phyloP scores from a whole-genome alignment of 1,140 invertebrate genomes.

The Wasmannia auropunctata region DNA sequence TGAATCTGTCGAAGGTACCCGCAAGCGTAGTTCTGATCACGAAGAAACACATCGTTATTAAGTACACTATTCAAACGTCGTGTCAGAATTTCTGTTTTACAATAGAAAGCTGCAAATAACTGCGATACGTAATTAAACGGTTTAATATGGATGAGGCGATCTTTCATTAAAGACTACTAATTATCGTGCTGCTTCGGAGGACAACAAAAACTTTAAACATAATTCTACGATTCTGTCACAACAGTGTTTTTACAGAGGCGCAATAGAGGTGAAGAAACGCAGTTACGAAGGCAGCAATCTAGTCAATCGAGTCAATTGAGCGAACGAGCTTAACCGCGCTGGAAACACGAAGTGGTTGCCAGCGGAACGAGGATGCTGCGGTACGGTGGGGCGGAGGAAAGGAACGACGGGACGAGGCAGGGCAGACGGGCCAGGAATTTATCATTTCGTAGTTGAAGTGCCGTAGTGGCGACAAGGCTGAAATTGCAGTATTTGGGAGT shows the following conservation, averaged over 20 bases:
- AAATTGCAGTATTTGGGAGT: slow-evolving; percentile 80
- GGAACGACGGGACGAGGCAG: slow-evolving; percentile 31
- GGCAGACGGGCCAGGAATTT: slow-evolving; percentile 73
- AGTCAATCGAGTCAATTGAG: slow-evolving; percentile 66
- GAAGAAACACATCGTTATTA: neutral
- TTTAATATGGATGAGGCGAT: neutral
- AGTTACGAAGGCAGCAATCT: slow-evolving; percentile 49
- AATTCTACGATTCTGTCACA: neutral
- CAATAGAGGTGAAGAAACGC: slow-evolving; percentile 54
- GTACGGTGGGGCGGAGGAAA: neutral
- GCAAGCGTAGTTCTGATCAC: neutral
- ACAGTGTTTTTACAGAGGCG: slow-evolving; percentile 13
- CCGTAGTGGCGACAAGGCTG: slow-evolving; percentile 76
- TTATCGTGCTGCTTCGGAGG: neutral
- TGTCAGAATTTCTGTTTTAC: neutral
- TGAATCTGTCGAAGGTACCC: slow-evolving; percentile 9
- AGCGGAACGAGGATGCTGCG: slow-evolving; percentile 24
- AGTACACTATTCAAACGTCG: neutral
- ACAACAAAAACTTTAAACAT: neutral
- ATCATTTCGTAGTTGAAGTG: slow-evolving; percentile 79
- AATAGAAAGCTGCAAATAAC: neutral
- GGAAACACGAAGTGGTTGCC: slow-evolving; percentile 57
- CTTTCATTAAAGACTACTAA: neutral
- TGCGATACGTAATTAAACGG: neutral
- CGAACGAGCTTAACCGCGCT: slow-evolving; percentile 57